Evolutionary conservation across 1,140 invertebrate genomes (phyloP), one percentile per base, ranked within the genome.

Genomic region (Drosophila biarmipes): DNA sequence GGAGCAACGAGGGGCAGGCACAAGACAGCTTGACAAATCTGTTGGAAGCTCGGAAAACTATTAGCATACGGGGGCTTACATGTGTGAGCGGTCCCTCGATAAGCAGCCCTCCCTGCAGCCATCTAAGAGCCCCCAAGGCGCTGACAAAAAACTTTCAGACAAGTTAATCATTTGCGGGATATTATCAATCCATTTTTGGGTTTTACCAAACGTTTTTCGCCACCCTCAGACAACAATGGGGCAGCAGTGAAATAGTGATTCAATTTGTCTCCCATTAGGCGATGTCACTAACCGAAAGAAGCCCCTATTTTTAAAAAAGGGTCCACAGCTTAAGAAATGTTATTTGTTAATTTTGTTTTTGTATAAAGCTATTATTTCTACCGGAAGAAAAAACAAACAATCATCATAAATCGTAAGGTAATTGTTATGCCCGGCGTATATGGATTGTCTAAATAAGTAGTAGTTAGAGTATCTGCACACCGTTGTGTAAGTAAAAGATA

Each of bases 141-240:
- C 61, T 67, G 31, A 43, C 34, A 46, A 87, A 82, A 82, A 87
- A 87, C 71, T 76, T 87, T 89, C 40, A 63, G 85, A 58, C 76
- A 89, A 89, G 84, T 89, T 89, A 89, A 89, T 89, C 84, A 89
- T 89, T 89, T 89, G 84, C 79, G 84, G 85, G 76, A 84, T 89
- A 90, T 89, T 89, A 90, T 89, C 84, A 89, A 89, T 89, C 84
- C 84, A 80, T 89, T 89, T 89, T 78, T 77, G 84, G 85, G 85
- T 68, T 78, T 84, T 76, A 67, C 27, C 62, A 48, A 54, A 75
- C 57, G 42, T 42, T 67, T 69, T 71, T 34, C 67, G 15, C 49
- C 48, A 34, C 45, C 35, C 63, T 21, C 2, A 19, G n/a, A 29
- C n/a, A 55, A 53, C 52, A 52, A 59, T 5, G n/a, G 8, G 42